Evolutionary conservation across 2,888 invertebrate species (phyloP), one percentile per base, ranked within the genome.

Genomic region (Acholoe squamosa): DNA sequence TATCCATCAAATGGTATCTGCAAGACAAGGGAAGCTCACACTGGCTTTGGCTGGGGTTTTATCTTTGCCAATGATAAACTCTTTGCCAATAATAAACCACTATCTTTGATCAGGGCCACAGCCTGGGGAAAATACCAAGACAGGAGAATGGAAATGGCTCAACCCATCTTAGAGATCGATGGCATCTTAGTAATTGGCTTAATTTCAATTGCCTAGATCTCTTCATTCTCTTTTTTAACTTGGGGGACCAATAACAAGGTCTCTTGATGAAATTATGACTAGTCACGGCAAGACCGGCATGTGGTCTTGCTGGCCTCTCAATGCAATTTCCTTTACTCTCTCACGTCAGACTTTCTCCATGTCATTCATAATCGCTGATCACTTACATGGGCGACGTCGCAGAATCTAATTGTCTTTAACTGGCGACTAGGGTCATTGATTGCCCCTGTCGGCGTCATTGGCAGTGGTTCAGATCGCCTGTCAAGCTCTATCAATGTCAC

Each of bases 331-430:
- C 71, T 71, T n/a, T 71, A n/a, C 71, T 28, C 31, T 71, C 71
- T 71, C 28, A 5, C 12, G 71, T 71, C 71, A 71, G 31, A 71
- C 5, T 71, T 25, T 28, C 28, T 71, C 28, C 31, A 71, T 28
- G 71, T 71, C 71, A 71, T 71, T 28, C 71, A 71, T 71, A 71
- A 71, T 71, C 71, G 31, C 71, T 71, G 71, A 71, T 71, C 71
- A 28, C 71, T 71, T 71, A 71, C 71, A 14, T 14, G 25, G 28
- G 25, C 25, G 71, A 71, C 71, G 31, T 28, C 28, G 19, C 25
- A 28, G 71, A 28, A 71, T 71, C 28, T 71, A 71, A 71, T 71
- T 71, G 71, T 71, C 3, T 71, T 71, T 71, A 71, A 71, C 71
- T 71, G 1, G 71, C 7, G 71, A 71, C 19, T 71, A 28, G 25